A percentile compares a stretch with the other conserved stretches of the same genome.
These are phyloP conservation scores for Drosophila auraria DNA, from an alignment of 1,140 invertebrate species.

Conservation along the genomic window DNA sequence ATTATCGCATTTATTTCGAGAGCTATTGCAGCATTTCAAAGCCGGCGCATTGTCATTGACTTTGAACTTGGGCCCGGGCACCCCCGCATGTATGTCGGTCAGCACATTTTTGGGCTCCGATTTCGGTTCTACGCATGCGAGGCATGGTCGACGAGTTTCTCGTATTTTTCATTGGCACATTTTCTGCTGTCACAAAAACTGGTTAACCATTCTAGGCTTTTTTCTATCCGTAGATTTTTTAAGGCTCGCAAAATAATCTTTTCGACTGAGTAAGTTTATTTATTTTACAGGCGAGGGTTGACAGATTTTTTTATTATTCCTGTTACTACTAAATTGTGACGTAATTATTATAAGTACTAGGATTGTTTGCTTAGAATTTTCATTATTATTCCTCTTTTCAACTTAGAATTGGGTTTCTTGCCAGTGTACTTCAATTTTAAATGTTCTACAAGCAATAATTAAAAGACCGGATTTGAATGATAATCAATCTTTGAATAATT, in stretches of 20 bases:
- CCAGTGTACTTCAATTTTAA: too few species aligned
- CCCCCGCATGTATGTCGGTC: slow-evolving; percentile 31
- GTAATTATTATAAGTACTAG: too few species aligned
- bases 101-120: slow-evolving; percentile 40
- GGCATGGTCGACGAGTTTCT: slow-evolving; percentile 25
- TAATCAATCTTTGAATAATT: too few species aligned
- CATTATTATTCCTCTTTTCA: too few species aligned
- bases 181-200: not conserved
- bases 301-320: too few species aligned
- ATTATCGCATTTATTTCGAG: slow-evolving; percentile 39
- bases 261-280: too few species aligned
- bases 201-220: not conserved
- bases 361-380: too few species aligned
- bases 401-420: too few species aligned
- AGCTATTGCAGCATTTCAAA: slow-evolving; percentile 44
- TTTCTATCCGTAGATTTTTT: not conserved
- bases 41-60: slow-evolving; percentile 38
- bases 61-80: slow-evolving; percentile 43
- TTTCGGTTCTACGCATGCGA: slow-evolving; percentile 7
- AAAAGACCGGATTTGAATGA: too few species aligned
- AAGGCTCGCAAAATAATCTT: not conserved
- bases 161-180: slow-evolving; percentile 5
- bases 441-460: too few species aligned
- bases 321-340: too few species aligned
- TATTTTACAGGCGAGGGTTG: too few species aligned